A percentile compares a stretch with the other conserved stretches of the same genome.
phyloP scores from a whole-genome alignment of 1,140 invertebrate genomes.

The Drosophila simulans region DNA sequence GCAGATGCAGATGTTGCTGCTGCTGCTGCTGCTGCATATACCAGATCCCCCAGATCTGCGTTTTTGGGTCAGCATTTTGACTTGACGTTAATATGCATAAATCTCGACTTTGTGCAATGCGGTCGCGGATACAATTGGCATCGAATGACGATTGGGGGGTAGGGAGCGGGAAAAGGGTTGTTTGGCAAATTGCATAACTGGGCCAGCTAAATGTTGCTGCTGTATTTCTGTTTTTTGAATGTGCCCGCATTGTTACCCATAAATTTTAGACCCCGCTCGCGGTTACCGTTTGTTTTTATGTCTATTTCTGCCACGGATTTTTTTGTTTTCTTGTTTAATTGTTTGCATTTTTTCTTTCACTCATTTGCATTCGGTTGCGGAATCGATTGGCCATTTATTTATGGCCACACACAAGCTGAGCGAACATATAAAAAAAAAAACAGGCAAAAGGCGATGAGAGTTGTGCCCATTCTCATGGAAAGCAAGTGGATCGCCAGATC shows the following conservation, averaged over 20 bases:
- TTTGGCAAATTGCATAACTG: slow-evolving; percentile 65
- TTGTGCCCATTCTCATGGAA: slow-evolving; percentile 58
- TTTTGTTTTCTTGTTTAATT: slow-evolving; percentile 54
- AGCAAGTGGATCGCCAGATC: slow-evolving; percentile 34
- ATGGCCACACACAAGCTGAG: slow-evolving; percentile 35
- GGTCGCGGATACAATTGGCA: slow-evolving; percentile 65
- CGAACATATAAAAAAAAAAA: slow-evolving; percentile 20
- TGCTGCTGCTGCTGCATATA: slow-evolving; percentile 27
- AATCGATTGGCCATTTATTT: slow-evolving; percentile 77
- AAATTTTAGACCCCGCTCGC: slow-evolving; percentile 56
- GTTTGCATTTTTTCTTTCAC: slow-evolving; percentile 75
- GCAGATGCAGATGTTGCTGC: slow-evolving; percentile 14
- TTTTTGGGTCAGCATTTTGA: slow-evolving; percentile 77
- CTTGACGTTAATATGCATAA: slow-evolving; percentile 81
- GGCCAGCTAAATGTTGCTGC: slow-evolving; percentile 56
- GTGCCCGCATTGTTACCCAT: slow-evolving; percentile 66
- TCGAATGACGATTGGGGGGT: slow-evolving; percentile 5
- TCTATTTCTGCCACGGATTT: slow-evolving; percentile 33
- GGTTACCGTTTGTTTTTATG: slow-evolving; percentile 40
- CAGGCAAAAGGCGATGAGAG: slow-evolving; percentile 14
- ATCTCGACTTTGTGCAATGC: slow-evolving; percentile 72
- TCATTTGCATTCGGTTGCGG: slow-evolving; percentile 77
- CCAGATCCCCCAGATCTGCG: slow-evolving; percentile 3
- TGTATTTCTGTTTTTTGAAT: slow-evolving; percentile 29
- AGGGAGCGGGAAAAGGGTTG: slow-evolving; percentile 2